These are phyloP conservation scores for Zapus hudsonius DNA, from an alignment of 2,113 vertebrate species.

Conservation along the genomic window DNA sequence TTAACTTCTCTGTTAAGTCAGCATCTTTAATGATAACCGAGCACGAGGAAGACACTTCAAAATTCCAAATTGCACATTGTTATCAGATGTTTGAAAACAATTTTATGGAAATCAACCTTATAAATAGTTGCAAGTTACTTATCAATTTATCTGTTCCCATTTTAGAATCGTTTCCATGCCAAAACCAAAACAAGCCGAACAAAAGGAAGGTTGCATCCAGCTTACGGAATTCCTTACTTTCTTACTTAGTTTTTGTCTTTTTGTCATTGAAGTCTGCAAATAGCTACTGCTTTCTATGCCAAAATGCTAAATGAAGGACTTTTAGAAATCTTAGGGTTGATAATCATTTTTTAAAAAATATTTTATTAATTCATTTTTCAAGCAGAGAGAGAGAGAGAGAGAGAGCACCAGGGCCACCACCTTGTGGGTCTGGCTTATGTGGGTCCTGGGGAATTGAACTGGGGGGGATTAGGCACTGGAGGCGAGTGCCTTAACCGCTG, in stretches of 20 bases:
- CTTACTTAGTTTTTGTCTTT: not conserved
- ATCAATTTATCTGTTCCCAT: not conserved
- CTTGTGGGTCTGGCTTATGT: too few species aligned
- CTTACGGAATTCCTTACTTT: too few species aligned
- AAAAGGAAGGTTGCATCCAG: not conserved
- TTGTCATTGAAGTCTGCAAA: not conserved
- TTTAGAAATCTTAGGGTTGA: not conserved
- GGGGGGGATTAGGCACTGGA: too few species aligned
- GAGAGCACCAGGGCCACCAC: too few species aligned
- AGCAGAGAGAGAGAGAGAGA: too few species aligned
- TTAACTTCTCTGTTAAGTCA: conserved; percentile 49
- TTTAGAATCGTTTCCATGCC: not conserved
- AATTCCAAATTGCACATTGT: not conserved
- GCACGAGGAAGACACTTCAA: not conserved
- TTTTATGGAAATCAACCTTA: conserved; percentile 31
- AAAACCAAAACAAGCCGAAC: not conserved
- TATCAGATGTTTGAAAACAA: conserved; percentile 36
- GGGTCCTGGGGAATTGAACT: too few species aligned
- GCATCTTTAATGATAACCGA: conserved; percentile 48
- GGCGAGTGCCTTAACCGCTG: too few species aligned
- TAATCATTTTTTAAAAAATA: not conserved
- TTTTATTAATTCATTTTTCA: too few species aligned
- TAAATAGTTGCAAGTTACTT: conserved; percentile 1
- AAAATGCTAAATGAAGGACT: conserved; percentile 22
- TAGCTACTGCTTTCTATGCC: not conserved